Conservation (phyloP, 2,797 vertebrate genomes). For the Bradypus variegatus region DNA sequence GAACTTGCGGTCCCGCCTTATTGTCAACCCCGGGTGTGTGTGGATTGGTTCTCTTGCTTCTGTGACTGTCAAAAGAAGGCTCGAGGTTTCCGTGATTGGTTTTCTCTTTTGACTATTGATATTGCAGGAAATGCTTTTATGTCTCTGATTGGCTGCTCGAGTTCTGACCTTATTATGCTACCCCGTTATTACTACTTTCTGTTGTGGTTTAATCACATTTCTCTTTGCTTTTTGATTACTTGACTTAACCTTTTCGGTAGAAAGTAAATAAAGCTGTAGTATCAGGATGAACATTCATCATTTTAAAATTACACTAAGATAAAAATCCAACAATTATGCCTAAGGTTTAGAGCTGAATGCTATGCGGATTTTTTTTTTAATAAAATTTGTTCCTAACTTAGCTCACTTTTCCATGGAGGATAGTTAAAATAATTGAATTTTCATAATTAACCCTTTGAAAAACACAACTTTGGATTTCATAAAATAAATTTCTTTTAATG, state of each 20-base stretch:
- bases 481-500: background rate
- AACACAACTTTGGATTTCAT: background rate
- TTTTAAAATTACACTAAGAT: background rate
- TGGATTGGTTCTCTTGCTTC: constrained; percentile 73
- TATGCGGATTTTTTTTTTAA: background rate
- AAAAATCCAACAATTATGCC: background rate
- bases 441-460: background rate
- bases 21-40: constrained; percentile 66
- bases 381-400: constrained; percentile 19
- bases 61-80: constrained; percentile 73
- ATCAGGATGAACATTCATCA: background rate
- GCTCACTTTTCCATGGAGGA: background rate
- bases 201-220: constrained; percentile 53
- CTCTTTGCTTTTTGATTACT: constrained; percentile 28
- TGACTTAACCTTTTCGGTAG: constrained; percentile 16
- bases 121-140: constrained; percentile 57
- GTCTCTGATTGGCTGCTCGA: constrained; percentile 46
- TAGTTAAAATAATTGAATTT: constrained; percentile 23
- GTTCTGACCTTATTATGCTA: constrained; percentile 45
- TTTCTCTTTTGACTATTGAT: constrained; percentile 65
- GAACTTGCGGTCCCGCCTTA: constrained; percentile 75
- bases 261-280: background rate
- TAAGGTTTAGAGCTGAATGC: background rate
- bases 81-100: constrained; percentile 56
- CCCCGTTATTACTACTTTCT: background rate